These are phyloP conservation scores for Diplogasteroides magnus DNA, from an alignment of 1,140 invertebrate genomes.

Conservation along the genomic window DNA sequence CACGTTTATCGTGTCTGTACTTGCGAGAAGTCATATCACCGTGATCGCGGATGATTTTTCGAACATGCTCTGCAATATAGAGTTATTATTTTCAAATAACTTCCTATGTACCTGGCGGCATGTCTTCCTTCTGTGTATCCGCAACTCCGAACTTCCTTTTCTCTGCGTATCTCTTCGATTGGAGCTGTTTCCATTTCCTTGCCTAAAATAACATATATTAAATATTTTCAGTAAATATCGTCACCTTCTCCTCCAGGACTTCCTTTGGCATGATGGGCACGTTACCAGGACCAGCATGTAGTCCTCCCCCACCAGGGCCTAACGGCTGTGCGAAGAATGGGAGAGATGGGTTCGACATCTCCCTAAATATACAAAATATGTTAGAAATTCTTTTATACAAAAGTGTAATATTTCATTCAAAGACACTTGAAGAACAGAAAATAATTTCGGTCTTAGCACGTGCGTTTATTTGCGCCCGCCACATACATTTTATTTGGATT, in stretches of 20 bases:
- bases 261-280: conserved; percentile 16
- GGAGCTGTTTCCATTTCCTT: conserved; percentile 95
- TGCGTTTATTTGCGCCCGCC: no score
- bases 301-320: background rate
- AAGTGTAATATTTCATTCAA: no score
- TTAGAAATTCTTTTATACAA: no score
- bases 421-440: no score
- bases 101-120: conserved; percentile 75
- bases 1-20: conserved; percentile 95
- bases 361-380: background rate
- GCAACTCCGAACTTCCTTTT: conserved; percentile 98
- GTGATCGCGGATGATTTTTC: conserved; percentile 98
- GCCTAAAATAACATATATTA: conserved; percentile 59
- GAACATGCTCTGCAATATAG: conserved; percentile 78
- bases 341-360: background rate
- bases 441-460: no score
- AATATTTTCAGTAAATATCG: background rate
- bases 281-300: background rate
- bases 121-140: conserved; percentile 97
- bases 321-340: background rate
- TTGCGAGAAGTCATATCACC: conserved; percentile 99
- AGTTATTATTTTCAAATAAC: no score
- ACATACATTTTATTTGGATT: no score
- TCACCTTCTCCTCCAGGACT: conserved; percentile 50
- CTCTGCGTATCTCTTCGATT: conserved; percentile 92